A percentile compares a stretch with the other conserved stretches of the same genome.
Evolutionary conservation across 2,888 invertebrate species (phyloP).

Genomic region (Lomographa bimaculata): DNA sequence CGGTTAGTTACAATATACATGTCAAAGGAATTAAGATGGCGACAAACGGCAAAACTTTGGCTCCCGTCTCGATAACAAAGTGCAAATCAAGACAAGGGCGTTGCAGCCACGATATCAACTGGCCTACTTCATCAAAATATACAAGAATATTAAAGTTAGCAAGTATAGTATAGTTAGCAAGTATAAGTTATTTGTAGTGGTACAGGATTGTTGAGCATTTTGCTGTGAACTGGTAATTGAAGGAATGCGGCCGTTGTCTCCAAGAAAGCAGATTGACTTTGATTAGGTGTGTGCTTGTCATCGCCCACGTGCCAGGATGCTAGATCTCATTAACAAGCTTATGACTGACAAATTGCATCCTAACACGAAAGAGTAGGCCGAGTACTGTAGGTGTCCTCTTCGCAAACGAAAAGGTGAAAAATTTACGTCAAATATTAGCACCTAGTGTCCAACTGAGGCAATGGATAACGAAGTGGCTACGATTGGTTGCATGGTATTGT

Average conservation of each 20-base stretch:
- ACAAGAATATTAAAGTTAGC: too few species aligned
- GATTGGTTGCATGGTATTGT: too few species aligned
- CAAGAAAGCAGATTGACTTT: slow-evolving; percentile 29
- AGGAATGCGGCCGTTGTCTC: slow-evolving; percentile 22
- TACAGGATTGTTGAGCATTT: not conserved
- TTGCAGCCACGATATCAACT: slow-evolving; percentile 1
- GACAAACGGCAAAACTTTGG: slow-evolving; percentile 14
- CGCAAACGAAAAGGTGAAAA: slow-evolving; percentile 6
- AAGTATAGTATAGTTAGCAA: too few species aligned
- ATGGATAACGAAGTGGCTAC: too few species aligned
- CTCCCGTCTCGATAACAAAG: slow-evolving; percentile 10
- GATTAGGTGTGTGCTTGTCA: slow-evolving; percentile 22
- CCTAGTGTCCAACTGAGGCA: too few species aligned
- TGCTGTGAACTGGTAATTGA: slow-evolving; percentile 4
- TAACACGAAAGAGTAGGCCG: slow-evolving; percentile 17
- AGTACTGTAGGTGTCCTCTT: slow-evolving; percentile 23
- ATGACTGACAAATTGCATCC: slow-evolving; percentile 30
- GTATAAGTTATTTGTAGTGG: slow-evolving; percentile 3
- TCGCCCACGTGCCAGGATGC: slow-evolving; percentile 31
- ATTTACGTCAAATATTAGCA: too few species aligned
- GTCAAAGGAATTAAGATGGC: slow-evolving; percentile 16
- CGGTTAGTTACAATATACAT: slow-evolving; percentile 9
- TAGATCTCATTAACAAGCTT: slow-evolving; percentile 25
- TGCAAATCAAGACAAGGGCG: slow-evolving; percentile 9
- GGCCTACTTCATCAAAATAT: slow-evolving; percentile 8